A percentile compares a stretch with the other conserved stretches of the same genome.
phyloP scores from a whole-genome alignment of 2,888 invertebrate genomes.

The Cacoxenus indagator region DNA sequence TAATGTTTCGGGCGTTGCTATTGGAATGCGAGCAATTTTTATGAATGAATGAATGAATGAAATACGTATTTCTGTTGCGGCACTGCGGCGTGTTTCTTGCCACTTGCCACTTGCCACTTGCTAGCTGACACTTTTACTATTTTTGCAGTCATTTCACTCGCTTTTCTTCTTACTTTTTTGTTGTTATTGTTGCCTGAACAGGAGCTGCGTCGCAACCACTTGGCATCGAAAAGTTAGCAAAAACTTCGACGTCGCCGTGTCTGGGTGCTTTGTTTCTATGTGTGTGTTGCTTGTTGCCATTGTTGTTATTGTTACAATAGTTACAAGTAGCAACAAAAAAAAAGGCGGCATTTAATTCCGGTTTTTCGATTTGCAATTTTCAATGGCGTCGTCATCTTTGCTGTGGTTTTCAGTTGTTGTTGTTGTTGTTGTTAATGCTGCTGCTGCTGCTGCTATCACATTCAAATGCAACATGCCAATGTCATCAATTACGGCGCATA shows the following conservation, averaged over 20 bases:
- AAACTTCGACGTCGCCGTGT: no score
- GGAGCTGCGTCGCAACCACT: background rate
- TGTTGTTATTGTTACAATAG: background rate
- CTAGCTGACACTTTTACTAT: constrained; percentile 36
- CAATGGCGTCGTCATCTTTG: no score
- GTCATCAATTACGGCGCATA: constrained; percentile 29
- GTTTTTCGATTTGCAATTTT: background rate
- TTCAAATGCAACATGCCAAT: constrained; percentile 13
- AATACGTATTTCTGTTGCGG: constrained; percentile 31
- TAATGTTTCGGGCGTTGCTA: background rate
- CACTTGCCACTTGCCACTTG: constrained; percentile 23
- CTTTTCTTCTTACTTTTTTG: background rate
- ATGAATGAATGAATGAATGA: constrained; percentile 62
- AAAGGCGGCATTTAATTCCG: background rate
- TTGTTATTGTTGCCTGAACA: background rate
- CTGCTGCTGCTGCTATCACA: constrained; percentile 3
- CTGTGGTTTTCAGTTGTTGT: no score
- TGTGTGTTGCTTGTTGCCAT: constrained; percentile 18
- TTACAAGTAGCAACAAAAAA: background rate
- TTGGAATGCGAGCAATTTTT: constrained; percentile 36
- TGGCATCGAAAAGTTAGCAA: no score
- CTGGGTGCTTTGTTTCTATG: no score
- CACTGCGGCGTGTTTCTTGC: background rate
- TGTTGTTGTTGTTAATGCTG: constrained; percentile 28
- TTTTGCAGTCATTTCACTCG: constrained; percentile 22